phyloP scores from a whole-genome alignment of 2,113 vertebrate species.

The Mus musculus region DNA sequence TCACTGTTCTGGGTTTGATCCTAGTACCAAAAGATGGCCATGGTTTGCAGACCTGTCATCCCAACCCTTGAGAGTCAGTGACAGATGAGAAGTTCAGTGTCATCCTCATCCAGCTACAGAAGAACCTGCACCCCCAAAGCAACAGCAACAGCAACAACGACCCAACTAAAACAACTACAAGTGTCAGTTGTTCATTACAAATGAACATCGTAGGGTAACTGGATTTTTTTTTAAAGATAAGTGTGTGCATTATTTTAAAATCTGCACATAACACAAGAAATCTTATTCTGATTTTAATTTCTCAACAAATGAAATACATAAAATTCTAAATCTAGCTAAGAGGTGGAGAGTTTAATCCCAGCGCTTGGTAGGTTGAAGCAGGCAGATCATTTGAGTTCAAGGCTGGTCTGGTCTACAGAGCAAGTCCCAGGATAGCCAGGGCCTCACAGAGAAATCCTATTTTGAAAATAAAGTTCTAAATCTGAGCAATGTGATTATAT shows the following conservation, averaged over 20 bases:
- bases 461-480: background rate
- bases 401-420: background rate
- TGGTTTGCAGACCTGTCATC: background rate
- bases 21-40: background rate
- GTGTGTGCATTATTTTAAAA: conserved; percentile 24
- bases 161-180: background rate
- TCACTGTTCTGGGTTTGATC: background rate
- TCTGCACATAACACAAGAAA: conserved; percentile 24
- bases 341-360: background rate
- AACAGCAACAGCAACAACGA: too few species aligned
- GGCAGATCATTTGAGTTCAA: background rate
- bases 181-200: background rate
- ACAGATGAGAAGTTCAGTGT: background rate
- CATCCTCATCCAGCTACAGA: background rate
- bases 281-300: conserved; percentile 33
- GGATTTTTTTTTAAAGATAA: conserved; percentile 19
- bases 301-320: background rate
- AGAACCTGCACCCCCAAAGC: background rate
- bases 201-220: background rate
- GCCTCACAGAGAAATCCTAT: background rate
- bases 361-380: background rate
- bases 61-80: background rate
- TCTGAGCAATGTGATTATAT: background rate
- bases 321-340: background rate
- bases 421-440: background rate